These are phyloP conservation scores for Butastur rufipennis DNA, from an alignment of 2,113 vertebrate genomes.

Conservation along the genomic window DNA sequence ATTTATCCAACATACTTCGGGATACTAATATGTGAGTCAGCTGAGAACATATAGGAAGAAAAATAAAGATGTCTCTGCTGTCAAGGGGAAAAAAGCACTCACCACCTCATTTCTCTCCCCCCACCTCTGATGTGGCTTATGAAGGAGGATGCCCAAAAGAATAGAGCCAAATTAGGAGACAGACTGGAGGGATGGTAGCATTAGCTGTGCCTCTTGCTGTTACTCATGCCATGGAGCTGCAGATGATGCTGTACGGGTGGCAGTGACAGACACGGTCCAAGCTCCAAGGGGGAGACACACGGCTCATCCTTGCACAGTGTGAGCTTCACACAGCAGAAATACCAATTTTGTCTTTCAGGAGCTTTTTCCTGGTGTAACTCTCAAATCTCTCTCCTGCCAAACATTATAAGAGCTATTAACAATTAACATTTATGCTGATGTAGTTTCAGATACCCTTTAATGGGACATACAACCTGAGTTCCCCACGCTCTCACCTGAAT, in stretches of 20 bases:
- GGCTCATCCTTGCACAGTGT: not conserved
- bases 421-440: not conserved
- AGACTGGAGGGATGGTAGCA: not conserved
- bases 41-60: slow-evolving; percentile 4
- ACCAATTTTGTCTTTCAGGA: not conserved
- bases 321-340: not conserved
- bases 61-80: not conserved
- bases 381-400: not conserved
- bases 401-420: not conserved
- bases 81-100: not conserved
- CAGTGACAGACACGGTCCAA: not conserved
- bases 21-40: not conserved
- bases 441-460: not conserved
- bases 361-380: not conserved
- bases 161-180: not conserved
- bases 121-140: not conserved
- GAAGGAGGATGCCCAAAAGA: not conserved
- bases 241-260: accelerated
- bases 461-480: not conserved
- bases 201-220: not conserved
- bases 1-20: slow-evolving; percentile 49
- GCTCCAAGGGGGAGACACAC: not conserved
- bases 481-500: not conserved
- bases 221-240: not conserved
- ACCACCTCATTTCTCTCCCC: not conserved